These are phyloP conservation scores for Athene noctua DNA, from an alignment of 2,113 vertebrate species.

Conservation along the genomic window DNA sequence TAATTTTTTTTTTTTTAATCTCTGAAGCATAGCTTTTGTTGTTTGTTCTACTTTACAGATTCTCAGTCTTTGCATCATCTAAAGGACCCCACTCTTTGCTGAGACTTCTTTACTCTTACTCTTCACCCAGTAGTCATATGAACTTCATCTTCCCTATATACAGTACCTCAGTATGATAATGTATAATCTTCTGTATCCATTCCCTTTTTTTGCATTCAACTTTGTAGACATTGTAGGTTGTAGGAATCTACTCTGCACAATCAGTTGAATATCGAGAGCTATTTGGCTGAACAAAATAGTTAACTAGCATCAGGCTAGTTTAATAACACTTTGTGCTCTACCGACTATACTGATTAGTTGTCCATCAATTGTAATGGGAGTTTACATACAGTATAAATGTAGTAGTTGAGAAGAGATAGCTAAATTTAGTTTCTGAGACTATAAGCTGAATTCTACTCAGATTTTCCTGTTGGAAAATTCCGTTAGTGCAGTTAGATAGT, in stretches of 20 bases:
- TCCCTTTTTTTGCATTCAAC: not conserved
- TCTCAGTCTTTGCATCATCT: not conserved
- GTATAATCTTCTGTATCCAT: not conserved
- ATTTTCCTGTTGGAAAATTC: not conserved
- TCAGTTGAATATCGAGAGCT: not conserved
- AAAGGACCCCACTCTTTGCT: not conserved
- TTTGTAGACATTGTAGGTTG: not conserved
- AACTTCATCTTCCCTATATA: not conserved
- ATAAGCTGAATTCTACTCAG: not conserved
- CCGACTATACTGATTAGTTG: not conserved
- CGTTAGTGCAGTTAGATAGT: not conserved
- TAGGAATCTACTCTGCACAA: not conserved
- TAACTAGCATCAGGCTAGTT: not conserved
- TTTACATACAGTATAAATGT: not conserved
- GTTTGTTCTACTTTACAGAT: not conserved
- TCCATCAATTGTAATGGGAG: not conserved
- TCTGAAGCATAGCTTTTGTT: not conserved
- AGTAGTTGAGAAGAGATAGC: not conserved
- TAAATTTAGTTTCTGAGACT: not conserved
- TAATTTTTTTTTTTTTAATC: not conserved
- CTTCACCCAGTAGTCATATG: not conserved
- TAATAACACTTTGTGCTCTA: not conserved
- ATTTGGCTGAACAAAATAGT: not conserved
- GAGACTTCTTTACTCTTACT: not conserved
- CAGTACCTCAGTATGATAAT: not conserved